A percentile compares a stretch with the other conserved stretches of the same genome.
phyloP scores from a whole-genome alignment of 2,797 vertebrate genomes.

The Cirrhinus molitorella region DNA sequence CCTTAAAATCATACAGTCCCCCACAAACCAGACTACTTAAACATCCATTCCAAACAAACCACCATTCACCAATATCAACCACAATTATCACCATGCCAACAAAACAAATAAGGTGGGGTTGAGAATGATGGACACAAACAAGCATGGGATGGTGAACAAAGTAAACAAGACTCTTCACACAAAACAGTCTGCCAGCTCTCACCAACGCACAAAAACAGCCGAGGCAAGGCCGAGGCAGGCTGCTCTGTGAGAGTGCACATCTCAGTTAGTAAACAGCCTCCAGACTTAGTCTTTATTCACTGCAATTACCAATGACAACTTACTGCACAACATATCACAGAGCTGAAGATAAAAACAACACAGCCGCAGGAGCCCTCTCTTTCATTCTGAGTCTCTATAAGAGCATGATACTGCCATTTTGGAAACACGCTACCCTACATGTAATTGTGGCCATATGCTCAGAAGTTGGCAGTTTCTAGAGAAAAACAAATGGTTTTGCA shows the following conservation, averaged over 20 bases:
- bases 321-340: constrained; percentile 23
- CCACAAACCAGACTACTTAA: constrained; percentile 38
- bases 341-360: constrained; percentile 3
- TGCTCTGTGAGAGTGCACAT: background rate
- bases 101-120: constrained; percentile 29
- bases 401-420: background rate
- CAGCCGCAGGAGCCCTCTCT: background rate
- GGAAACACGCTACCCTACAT: constrained; percentile 25
- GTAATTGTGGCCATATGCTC: constrained; percentile 50
- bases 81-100: constrained; percentile 42
- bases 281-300: constrained; percentile 32
- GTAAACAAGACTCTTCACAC: constrained; percentile 34
- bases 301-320: constrained; percentile 43
- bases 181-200: background rate
- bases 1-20: background rate
- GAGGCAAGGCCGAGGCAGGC: background rate
- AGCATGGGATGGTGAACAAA: constrained; percentile 20
- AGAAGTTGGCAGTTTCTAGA: constrained; percentile 25
- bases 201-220: constrained; percentile 12
- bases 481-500: constrained; percentile 40
- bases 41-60: constrained; percentile 29
- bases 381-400: background rate
- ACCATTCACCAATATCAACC: constrained; percentile 11
- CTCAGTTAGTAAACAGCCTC: constrained; percentile 40
- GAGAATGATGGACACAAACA: constrained; percentile 27